Base-by-base conservation (phyloP, 1,140 invertebrate species). In the Planococcus citri region DNA sequence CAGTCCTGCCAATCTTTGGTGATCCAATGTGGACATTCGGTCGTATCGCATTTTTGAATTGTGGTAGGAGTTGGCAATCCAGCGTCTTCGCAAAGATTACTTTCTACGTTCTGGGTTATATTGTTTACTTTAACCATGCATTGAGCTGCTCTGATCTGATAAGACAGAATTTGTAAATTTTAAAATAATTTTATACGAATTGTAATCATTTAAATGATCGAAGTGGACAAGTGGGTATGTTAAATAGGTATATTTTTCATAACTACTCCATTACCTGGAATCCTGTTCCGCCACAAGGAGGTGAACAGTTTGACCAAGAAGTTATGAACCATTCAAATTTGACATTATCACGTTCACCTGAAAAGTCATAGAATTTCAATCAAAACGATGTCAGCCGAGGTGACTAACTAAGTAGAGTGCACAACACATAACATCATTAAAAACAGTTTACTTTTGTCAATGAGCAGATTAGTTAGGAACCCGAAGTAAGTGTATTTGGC, bases 281-380 rank as follows among this genome's bases (percentile, higher is more conserved):
- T 72, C 90, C 90, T 69, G 85, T 86, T 33, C 88, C 87, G 9
- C 92, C 93, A 76, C 94, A 97, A 10, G 87, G 86, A 74, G 89
- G 86, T 1, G 90, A 92, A 78, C 95, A 97, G 27, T 84, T 81
- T 1, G 91, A 91, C 91, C 91, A 94, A 27, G 90, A 85, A 0
- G 88, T 87, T 6, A 88, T 85, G 71, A 85, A 81, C 91, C 91
- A 94, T 74, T 87, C 85, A 75, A 90, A 91, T 74, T 86, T 82
- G 71, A 86, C 78, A 70, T 83, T 82, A 41, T 83, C 83, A 6
- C 76, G 72, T 69, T 75, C 70, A 38, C 80, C 79, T 78, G 71
- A 57, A 74, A 73, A 12, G n/a, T n/a, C n/a, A n/a, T n/a, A 61
- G 12, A 68, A n/a, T n/a, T n/a, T n/a, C n/a, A n/a, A n/a, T n/a